Conservation (phyloP, 2,888 invertebrate species). For the Dasypolia templi region DNA sequence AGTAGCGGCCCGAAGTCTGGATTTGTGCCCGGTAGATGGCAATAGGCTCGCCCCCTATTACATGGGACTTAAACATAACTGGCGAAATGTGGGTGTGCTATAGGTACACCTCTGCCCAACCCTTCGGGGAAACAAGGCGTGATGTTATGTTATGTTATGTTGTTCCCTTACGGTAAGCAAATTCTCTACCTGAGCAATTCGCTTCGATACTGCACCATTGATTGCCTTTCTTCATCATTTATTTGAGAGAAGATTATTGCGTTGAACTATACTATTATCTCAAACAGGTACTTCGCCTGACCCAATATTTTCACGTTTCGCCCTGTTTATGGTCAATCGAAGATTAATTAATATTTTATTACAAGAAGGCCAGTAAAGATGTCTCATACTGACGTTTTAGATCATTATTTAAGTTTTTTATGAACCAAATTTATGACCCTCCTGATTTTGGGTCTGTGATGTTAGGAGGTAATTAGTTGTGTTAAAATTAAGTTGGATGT, state of each 20-base stretch:
- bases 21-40: no score
- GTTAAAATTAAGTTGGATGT: constrained; percentile 37
- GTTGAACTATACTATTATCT: not conserved
- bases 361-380: constrained; percentile 36
- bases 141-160: no score
- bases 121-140: no score
- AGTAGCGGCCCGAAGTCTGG: no score
- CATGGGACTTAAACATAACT: no score
- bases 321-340: constrained; percentile 28
- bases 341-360: constrained; percentile 62
- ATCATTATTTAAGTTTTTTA: constrained; percentile 56
- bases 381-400: constrained; percentile 35
- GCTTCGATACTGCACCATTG: not conserved
- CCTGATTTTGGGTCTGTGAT: constrained; percentile 32
- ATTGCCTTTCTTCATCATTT: not conserved
- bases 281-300: not conserved
- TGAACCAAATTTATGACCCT: constrained; percentile 47
- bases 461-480: constrained; percentile 25
- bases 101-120: no score
- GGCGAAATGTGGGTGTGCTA: no score
- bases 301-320: constrained; percentile 12
- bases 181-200: no score
- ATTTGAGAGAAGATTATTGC: not conserved
- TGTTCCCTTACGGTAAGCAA: no score
- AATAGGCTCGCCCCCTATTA: no score